Conservation (phyloP, 37 sponge, comb jelly and placozoan genomes). For the Lycopodina hypogea region DNA sequence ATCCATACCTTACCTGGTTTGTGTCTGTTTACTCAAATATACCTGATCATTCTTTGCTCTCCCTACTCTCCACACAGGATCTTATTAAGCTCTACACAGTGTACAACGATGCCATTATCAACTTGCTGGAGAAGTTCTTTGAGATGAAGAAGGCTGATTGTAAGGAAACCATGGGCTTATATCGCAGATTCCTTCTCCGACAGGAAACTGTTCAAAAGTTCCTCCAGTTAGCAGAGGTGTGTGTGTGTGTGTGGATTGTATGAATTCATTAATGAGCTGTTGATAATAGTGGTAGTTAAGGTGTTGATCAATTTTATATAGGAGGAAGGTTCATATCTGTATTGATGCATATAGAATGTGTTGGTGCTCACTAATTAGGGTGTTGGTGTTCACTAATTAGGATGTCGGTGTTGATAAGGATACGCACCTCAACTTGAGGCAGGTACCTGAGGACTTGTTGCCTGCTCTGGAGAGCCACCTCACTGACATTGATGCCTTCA, state of each 20-base stretch:
- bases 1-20: too few species aligned
- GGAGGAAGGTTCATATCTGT: not conserved
- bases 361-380: too few species aligned
- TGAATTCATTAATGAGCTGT: not conserved
- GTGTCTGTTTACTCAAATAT: too few species aligned
- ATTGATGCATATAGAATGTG: not conserved
- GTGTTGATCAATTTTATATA: too few species aligned
- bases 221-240: conserved; percentile 75
- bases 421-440: conserved; percentile 58
- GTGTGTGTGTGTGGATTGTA: not conserved
- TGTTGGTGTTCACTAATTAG: conserved; percentile 5
- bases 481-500: conserved; percentile 57
- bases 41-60: too few species aligned
- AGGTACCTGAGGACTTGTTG: conserved; percentile 75
- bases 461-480: conserved; percentile 82
- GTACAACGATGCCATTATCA: conserved; percentile 85
- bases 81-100: conserved; percentile 71
- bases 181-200: conserved; percentile 65
- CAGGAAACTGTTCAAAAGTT: conserved; percentile 72
- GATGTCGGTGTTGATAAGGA: conserved; percentile 72
- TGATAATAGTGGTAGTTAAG: not conserved
- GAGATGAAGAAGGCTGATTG: conserved; percentile 86
- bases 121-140: conserved; percentile 79
- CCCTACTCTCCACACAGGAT: too few species aligned
- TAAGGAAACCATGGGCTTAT: conserved; percentile 72